Base-by-base conservation (phyloP, 2,888 invertebrate genomes). In the Pheosia tremula region DNA sequence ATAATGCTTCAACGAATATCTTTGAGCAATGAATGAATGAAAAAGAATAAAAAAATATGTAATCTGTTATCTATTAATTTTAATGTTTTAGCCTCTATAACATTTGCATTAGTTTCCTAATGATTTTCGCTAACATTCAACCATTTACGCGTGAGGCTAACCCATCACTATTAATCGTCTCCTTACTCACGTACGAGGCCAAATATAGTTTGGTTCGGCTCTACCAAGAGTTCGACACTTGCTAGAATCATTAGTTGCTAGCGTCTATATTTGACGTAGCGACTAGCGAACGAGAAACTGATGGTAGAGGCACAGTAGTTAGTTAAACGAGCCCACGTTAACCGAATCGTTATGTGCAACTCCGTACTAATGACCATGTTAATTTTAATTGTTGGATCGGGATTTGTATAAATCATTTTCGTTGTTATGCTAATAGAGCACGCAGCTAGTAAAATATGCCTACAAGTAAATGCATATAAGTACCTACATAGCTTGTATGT, bases 1-100 rank as follows among this genome's bases (percentile, higher is more conserved):
- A 65, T 62, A 64, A 61, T 67, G 56, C 58, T 57, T 54, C 64
- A 64, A 63, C 62, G 50, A 61, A 58, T 56, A 57, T 61, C 38
- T 53, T 60, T 52, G 57, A 52, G 45, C 43, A 64, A 50, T 55
- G 54, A 69, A 67, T 68, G 58, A 64, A 73, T 62, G 24, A 1
- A 24, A 2, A 24, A 0, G 0, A 24, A 24, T 1, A 24, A 24
- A 24, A 24, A 24, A 1, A 24, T 24, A 24, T 24, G 24, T 24
- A 1, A 24, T 24, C 24, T 24, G 24, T 24, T 24, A 24, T 24
- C 24, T 24, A 24, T 24, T 24, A 24, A 24, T 24, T 24, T 24
- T 24, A 24, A 24, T 24, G 24, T 24, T 1, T 24, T 24, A 24
- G 24, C 24, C 24, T 39, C 39, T 39, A 39, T 6, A 6, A 39